phyloP scores from a whole-genome alignment of 1,140 invertebrate species.

The Nylanderia fulva region DNA sequence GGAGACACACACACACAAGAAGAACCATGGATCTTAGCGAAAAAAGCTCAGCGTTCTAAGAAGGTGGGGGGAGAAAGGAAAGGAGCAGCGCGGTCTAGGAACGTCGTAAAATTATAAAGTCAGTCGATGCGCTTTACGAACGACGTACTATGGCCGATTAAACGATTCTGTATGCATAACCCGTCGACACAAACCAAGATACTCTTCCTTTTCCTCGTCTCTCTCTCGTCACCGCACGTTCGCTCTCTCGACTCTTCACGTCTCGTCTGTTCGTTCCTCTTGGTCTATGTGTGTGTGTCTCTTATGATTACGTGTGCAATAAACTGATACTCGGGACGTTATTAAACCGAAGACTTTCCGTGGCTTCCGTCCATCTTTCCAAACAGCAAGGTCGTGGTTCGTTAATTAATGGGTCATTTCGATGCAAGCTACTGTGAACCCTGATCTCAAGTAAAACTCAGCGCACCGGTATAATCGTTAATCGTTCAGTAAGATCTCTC shows the following conservation, averaged over 20 bases:
- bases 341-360: conserved; percentile 35
- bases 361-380: conserved; percentile 56
- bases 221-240: not conserved
- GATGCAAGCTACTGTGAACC: conserved; percentile 33
- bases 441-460: not conserved
- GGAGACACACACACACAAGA: conserved; percentile 15
- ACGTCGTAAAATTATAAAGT: conserved; percentile 82
- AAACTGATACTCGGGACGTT: conserved; percentile 57
- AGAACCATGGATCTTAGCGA: not conserved
- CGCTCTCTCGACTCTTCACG: not conserved
- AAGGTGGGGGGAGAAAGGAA: conserved; percentile 19
- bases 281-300: conserved; percentile 6
- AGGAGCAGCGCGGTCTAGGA: conserved; percentile 65
- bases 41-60: not conserved
- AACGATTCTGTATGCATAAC: conserved; percentile 78
- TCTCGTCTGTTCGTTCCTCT: not conserved
- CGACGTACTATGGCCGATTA: conserved; percentile 76
- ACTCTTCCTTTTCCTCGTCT: conserved; percentile 24
- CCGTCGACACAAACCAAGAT: conserved; percentile 59
- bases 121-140: conserved; percentile 68
- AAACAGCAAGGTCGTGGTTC: conserved; percentile 39
- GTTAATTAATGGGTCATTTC: conserved; percentile 62
- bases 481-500: conserved; percentile 10
- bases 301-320: conserved; percentile 63
- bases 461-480: conserved; percentile 8